These are phyloP conservation scores for Acronicta aceris DNA, from an alignment of 2,888 invertebrate genomes.

Conservation along the genomic window DNA sequence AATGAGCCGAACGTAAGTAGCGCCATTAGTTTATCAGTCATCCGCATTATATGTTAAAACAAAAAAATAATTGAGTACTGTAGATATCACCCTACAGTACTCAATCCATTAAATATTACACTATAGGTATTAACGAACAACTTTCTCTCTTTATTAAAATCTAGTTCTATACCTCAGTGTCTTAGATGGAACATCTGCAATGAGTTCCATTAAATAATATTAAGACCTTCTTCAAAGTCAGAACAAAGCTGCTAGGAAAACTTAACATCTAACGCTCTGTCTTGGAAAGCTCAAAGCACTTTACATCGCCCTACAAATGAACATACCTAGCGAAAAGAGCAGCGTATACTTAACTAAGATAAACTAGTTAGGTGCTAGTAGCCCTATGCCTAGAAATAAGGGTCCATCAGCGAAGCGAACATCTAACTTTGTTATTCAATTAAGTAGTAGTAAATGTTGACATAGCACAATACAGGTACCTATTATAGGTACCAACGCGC, in stretches of 20 bases:
- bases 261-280: not conserved
- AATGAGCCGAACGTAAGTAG: too few relatives aligned
- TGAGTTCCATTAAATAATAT: not conserved
- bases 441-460: conserved; percentile 33
- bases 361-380: conserved; percentile 38
- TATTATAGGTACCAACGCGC: conserved; percentile 18
- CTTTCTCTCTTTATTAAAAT: too few relatives aligned
- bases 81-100: too few relatives aligned
- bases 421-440: conserved; percentile 53
- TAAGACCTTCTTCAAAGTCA: not conserved
- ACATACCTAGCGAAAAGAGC: conserved; percentile 17
- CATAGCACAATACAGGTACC: conserved; percentile 27
- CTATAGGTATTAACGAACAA: too few relatives aligned
- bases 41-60: too few relatives aligned
- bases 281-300: conserved; percentile 9
- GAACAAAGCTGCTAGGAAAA: not conserved
- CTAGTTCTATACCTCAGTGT: too few relatives aligned
- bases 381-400: conserved; percentile 16
- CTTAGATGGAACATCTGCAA: too few relatives aligned
- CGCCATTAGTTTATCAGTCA: too few relatives aligned
- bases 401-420: conserved; percentile 31
- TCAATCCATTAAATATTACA: too few relatives aligned
- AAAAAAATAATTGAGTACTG: too few relatives aligned
- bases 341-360: conserved; percentile 23
- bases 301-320: conserved; percentile 6